Conservation (phyloP, 2,888 invertebrate genomes). For the Oxycera nigricornis region DNA sequence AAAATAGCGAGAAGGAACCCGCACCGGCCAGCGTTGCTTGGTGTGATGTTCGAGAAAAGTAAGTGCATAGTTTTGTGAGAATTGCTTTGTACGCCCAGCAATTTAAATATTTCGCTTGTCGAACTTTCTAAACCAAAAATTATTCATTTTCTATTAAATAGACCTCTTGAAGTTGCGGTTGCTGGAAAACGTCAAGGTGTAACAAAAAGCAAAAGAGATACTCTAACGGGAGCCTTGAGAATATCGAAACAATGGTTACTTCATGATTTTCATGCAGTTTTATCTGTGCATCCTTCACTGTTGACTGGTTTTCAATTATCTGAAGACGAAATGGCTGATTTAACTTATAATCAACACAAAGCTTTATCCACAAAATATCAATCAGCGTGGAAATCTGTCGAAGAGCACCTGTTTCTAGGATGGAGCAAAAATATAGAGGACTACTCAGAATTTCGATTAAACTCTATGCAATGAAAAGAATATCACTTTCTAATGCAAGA, state of each 20-base stretch:
- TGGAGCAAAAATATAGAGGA: conserved; percentile 64
- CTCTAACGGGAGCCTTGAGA: conserved; percentile 62
- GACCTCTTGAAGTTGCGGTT: conserved; percentile 74
- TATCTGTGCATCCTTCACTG: conserved; percentile 52
- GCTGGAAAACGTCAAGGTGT: conserved; percentile 81
- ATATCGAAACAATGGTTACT: conserved; percentile 68
- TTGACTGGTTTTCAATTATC: not conserved
- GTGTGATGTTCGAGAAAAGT: conserved; percentile 63
- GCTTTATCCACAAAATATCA: conserved; percentile 54
- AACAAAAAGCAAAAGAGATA: conserved; percentile 69
- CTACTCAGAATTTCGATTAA: conserved; percentile 15
- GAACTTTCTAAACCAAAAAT: not conserved
- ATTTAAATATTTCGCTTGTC: not conserved
- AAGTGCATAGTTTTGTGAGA: conserved; percentile 57
- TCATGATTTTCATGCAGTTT: conserved; percentile 62
- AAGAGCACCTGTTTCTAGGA: conserved; percentile 63
- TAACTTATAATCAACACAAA: conserved; percentile 53
- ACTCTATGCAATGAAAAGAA: not conserved
- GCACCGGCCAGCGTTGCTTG: conserved; percentile 70
- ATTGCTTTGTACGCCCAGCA: too few species aligned
- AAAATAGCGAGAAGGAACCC: conserved; percentile 61
- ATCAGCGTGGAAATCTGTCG: conserved; percentile 62
- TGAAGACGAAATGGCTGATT: conserved; percentile 40
- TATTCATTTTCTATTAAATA: conserved; percentile 57
- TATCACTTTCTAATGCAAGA: too few species aligned